Evolutionary conservation across 2,797 vertebrate species (phyloP).

Genomic region (Mareca penelope): DNA sequence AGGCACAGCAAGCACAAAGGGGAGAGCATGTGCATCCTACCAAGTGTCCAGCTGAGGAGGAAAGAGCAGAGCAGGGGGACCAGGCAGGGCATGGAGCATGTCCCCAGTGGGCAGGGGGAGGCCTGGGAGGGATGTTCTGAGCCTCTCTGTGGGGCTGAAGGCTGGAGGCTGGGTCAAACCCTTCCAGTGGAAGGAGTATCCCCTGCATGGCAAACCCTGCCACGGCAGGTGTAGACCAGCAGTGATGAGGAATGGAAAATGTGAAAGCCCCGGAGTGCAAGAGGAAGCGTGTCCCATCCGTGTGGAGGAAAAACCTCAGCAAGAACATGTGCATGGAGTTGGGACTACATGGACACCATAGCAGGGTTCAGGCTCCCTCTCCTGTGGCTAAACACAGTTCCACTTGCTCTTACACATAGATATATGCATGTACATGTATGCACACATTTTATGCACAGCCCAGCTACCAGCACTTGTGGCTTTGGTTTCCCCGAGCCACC

Average conservation of each 20-base stretch:
- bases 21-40: background rate
- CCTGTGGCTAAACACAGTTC: background rate
- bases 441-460: background rate
- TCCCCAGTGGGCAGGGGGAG: background rate
- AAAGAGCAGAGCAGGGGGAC: background rate
- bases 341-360: background rate
- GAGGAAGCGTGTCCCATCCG: background rate
- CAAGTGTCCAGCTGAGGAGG: background rate
- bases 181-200: background rate
- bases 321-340: background rate
- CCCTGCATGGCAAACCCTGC: background rate
- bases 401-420: background rate
- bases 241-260: background rate
- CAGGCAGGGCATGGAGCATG: background rate
- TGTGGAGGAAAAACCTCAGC: background rate
- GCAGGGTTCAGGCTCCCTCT: background rate
- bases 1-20: no score
- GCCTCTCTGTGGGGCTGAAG: background rate
- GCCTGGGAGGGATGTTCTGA: background rate
- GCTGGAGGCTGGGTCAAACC: background rate
- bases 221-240: background rate
- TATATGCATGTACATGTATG: background rate
- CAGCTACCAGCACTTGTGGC: background rate
- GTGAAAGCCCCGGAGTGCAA: background rate
- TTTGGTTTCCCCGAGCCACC: background rate